A percentile compares a stretch with the other conserved stretches of the same genome.
phyloP scores from a whole-genome alignment of 1,140 invertebrate species.

The Drosophila micromelanica region DNA sequence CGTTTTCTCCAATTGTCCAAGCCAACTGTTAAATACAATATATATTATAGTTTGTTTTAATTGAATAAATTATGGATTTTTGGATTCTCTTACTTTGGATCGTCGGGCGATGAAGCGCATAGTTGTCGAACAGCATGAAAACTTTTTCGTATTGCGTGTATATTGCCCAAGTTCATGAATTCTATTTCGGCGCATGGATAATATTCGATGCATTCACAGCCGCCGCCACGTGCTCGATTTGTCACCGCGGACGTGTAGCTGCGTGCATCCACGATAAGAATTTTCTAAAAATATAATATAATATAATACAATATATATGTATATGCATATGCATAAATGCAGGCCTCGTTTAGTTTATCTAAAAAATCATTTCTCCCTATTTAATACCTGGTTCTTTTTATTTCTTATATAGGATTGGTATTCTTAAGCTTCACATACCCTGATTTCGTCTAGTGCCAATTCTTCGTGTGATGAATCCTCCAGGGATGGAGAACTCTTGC shows the following conservation, averaged over 20 bases:
- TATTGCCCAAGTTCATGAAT: constrained; percentile 99
- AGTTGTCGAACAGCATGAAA: constrained; percentile 91
- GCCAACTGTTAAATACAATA: constrained; percentile 89
- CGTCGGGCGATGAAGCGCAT: constrained; percentile 90
- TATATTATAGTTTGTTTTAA: constrained; percentile 25
- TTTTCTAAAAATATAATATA: constrained; percentile 87
- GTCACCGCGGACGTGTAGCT: constrained; percentile 97
- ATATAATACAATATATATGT: too few relatives aligned
- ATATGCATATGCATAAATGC: too few relatives aligned
- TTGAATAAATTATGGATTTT: too few relatives aligned
- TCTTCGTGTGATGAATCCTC: constrained; percentile 79
- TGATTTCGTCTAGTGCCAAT: constrained; percentile 73
- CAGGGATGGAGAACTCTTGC: constrained; percentile 73
- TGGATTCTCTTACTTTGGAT: constrained; percentile 88
- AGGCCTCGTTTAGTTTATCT: too few relatives aligned
- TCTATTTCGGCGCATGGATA: constrained; percentile 97
- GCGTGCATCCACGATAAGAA: constrained; percentile 97
- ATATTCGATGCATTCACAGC: constrained; percentile 97
- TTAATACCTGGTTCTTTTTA: too few relatives aligned
- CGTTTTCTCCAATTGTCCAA: constrained; percentile 93
- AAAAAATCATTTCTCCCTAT: too few relatives aligned
- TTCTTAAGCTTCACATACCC: constrained; percentile 33
- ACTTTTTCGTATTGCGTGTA: constrained; percentile 96
- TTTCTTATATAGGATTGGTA: too few relatives aligned
- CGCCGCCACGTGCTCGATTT: constrained; percentile 97